Evolutionary conservation across 2,888 invertebrate genomes (phyloP).

Genomic region (Biston stratarius): DNA sequence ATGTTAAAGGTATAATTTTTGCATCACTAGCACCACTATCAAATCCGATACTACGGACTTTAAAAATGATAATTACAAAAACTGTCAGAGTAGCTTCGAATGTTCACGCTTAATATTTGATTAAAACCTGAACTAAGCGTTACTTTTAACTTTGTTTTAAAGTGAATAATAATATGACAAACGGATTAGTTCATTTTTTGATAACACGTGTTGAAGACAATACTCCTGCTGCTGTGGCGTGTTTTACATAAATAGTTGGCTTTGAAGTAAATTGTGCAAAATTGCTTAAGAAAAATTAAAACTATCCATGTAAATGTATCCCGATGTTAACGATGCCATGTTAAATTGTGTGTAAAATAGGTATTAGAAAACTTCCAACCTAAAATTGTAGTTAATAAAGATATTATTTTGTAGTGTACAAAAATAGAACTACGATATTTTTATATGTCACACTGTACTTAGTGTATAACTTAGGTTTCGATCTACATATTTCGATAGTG

Average conservation of each 20-base stretch:
- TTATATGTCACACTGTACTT: neutral
- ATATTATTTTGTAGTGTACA: slow-evolving; percentile 2
- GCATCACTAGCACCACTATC: no score
- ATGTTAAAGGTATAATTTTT: no score
- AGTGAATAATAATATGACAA: neutral
- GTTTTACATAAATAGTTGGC: slow-evolving; percentile 1
- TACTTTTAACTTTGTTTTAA: neutral
- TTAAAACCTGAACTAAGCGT: slow-evolving; percentile 19
- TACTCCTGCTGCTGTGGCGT: neutral
- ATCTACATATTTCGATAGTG: neutral
- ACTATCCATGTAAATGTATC: neutral
- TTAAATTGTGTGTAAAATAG: no score
- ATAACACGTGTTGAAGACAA: neutral
- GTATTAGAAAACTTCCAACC: neutral
- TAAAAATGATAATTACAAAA: no score
- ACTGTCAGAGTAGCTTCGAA: slow-evolving; percentile 6
- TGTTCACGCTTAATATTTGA: slow-evolving; percentile 16
- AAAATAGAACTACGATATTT: neutral
- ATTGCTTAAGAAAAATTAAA: neutral
- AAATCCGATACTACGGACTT: no score
- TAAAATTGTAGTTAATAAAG: neutral
- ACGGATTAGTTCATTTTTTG: slow-evolving; percentile 18
- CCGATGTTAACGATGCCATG: neutral
- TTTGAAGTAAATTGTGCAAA: neutral
- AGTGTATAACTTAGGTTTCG: neutral